phyloP scores from a whole-genome alignment of 2,888 invertebrate species.

The Leptinotarsa haldemani region DNA sequence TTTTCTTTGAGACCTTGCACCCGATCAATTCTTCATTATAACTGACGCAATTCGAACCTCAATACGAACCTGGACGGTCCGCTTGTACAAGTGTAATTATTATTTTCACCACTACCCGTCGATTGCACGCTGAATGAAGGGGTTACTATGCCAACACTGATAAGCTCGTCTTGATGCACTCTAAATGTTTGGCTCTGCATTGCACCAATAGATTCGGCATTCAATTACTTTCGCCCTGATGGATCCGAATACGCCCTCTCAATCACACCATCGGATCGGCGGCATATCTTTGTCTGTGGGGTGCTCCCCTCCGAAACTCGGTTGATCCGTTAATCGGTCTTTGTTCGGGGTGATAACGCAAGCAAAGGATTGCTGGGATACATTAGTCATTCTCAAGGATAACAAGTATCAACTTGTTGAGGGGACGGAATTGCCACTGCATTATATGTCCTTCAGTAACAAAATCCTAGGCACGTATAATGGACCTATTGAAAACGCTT shows the following conservation, averaged over 20 bases:
- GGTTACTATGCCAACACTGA: conserved; percentile 12
- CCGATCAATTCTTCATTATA: background rate
- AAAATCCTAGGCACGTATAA: too few relatives aligned
- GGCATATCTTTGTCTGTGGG: background rate
- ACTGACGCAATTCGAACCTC: background rate
- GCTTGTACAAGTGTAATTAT: background rate
- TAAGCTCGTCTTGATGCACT: conserved; percentile 10
- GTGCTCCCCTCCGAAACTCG: background rate
- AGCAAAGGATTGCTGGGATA: background rate
- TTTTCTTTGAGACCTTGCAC: too few relatives aligned
- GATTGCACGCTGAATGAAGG: background rate
- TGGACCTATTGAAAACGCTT: too few relatives aligned
- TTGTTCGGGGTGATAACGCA: background rate
- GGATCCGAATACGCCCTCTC: background rate
- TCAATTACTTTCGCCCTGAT: conserved; percentile 8
- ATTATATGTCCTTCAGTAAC: too few relatives aligned
- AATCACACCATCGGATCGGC: background rate
- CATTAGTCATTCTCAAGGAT: background rate
- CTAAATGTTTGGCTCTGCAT: conserved; percentile 9
- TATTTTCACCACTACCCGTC: background rate
- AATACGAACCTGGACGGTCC: background rate
- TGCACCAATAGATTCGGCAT: conserved; percentile 5
- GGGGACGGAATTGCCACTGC: background rate
- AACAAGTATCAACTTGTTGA: background rate
- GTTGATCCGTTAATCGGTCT: background rate